A percentile compares a stretch with the other conserved stretches of the same genome.
Evolutionary conservation across 2,797 vertebrate genomes (phyloP).

Genomic region (Mus caroli): DNA sequence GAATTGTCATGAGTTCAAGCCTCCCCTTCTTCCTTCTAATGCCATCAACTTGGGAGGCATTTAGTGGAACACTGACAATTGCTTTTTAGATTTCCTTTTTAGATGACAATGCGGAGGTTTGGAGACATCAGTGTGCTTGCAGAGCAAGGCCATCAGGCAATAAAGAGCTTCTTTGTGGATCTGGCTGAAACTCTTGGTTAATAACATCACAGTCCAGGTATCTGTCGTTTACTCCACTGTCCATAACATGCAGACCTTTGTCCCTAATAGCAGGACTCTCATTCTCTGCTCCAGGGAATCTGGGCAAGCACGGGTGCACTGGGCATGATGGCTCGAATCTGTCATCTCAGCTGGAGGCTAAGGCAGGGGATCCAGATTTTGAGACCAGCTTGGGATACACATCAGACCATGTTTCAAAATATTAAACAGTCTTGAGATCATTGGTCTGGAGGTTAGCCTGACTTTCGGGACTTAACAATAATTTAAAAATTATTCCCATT

Average conservation of each 20-base stretch:
- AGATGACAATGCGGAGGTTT: not conserved
- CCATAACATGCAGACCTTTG: not conserved
- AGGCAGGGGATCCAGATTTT: not conserved
- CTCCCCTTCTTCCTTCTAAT: not conserved
- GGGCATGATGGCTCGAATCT: not conserved
- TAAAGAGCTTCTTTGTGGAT: not conserved
- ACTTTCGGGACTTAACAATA: not conserved
- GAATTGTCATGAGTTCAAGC: not conserved
- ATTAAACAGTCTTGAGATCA: not conserved
- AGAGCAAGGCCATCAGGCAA: not conserved
- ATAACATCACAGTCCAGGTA: not conserved
- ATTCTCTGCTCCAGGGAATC: not conserved
- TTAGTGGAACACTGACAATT: not conserved
- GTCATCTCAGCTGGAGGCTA: too few relatives aligned
- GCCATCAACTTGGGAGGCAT: not conserved
- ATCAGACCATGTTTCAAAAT: not conserved
- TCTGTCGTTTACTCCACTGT: not conserved
- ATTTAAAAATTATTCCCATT: not conserved
- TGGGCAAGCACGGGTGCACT: not conserved
- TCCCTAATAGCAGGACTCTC: not conserved
- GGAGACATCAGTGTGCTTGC: not conserved
- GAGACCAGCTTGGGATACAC: not conserved
- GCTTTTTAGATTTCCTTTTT: not conserved
- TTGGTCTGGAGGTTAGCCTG: not conserved
- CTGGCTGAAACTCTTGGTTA: not conserved